Percentiles rank a stretch among this genome's conserved stretches.
Conservation (phyloP, 2,888 invertebrate genomes). For the Salpingus planirostris region DNA sequence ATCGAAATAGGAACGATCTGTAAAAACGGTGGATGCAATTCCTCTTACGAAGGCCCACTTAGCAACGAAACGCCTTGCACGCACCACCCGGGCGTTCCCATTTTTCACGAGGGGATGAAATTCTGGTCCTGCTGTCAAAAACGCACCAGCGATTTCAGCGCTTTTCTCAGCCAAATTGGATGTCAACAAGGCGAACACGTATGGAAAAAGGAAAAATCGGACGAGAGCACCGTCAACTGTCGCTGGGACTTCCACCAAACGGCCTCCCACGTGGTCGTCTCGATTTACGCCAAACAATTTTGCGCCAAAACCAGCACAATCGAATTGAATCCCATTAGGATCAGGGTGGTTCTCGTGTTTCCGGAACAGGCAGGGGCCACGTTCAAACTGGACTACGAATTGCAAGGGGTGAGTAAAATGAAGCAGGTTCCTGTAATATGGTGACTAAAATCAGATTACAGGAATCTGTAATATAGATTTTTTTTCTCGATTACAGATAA, state of each 20-base stretch:
- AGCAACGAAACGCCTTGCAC: conserved; percentile 57
- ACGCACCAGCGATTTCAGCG: conserved; percentile 87
- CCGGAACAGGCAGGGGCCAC: conserved; percentile 62
- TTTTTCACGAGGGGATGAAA: conserved; percentile 96
- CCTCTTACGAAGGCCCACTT: conserved; percentile 56
- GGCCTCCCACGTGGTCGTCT: conserved; percentile 69
- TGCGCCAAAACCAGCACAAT: conserved; percentile 67
- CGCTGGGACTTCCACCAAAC: conserved; percentile 97
- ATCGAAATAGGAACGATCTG: conserved; percentile 69
- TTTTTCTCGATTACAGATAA: conserved; percentile 51
- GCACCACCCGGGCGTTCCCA: conserved; percentile 80
- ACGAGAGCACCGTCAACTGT: conserved; percentile 46
- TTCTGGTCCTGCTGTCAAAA: conserved; percentile 96
- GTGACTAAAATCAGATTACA: neutral
- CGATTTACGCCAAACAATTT: conserved; percentile 87
- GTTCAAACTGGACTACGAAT: conserved; percentile 68
- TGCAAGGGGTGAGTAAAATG: conserved; percentile 81
- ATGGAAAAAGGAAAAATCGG: conserved; percentile 48
- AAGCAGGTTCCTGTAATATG: too few species aligned
- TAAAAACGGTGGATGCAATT: conserved; percentile 75
- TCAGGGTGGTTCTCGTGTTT: conserved; percentile 67
- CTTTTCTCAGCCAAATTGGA: conserved; percentile 86
- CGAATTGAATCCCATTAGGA: conserved; percentile 74
- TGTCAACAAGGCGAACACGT: conserved; percentile 78
- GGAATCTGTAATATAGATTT: conserved; percentile 1